Conservation (phyloP, 2,113 vertebrate genomes). For the Lathamus discolor region DNA sequence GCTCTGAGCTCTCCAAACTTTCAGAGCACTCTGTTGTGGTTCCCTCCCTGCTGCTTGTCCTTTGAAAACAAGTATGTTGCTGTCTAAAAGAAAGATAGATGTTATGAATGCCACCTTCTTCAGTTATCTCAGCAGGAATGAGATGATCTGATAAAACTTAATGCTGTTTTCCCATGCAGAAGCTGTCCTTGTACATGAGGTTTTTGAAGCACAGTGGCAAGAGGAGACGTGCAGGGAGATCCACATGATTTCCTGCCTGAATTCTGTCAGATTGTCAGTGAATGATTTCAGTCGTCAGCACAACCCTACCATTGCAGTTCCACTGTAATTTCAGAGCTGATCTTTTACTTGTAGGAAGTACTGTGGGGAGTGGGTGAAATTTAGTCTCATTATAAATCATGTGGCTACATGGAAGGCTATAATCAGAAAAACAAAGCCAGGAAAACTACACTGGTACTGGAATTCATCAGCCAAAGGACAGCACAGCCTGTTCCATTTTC, state of each 20-base stretch:
- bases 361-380: neutral
- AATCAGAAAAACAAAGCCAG: neutral
- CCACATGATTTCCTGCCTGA: neutral
- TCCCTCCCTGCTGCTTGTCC: conserved; percentile 40
- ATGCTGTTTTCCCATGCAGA: neutral
- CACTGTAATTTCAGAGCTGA: neutral
- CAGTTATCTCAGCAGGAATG: neutral
- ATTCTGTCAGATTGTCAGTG: neutral
- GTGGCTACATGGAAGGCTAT: neutral
- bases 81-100: neutral
- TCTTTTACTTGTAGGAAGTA: neutral
- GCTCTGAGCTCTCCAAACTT: neutral
- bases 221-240: neutral
- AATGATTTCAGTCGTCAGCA: neutral
- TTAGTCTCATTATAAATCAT: neutral
- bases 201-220: neutral
- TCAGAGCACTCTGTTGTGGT: neutral
- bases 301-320: neutral
- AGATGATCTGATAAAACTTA: neutral
- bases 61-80: conserved; percentile 16
- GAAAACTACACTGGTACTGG: neutral
- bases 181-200: neutral
- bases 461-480: neutral
- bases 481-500: neutral
- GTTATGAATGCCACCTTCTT: neutral